Conservation (phyloP, 1,140 invertebrate species). For the Lepidotrigona ventralis region DNA sequence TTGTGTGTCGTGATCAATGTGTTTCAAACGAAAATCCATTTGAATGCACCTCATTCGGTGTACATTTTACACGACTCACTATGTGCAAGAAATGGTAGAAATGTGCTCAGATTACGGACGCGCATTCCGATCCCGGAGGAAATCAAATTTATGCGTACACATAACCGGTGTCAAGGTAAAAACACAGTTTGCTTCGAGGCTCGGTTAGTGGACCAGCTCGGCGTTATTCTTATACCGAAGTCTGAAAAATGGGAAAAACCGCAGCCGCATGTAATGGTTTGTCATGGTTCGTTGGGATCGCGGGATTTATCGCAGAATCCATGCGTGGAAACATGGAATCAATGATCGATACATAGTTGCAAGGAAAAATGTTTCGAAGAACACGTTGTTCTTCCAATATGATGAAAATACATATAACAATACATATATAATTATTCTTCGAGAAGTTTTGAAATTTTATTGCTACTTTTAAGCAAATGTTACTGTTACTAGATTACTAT, state of each 20-base stretch:
- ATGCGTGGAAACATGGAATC: constrained; percentile 10
- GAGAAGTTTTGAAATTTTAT: too few relatives aligned
- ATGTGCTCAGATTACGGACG: background rate
- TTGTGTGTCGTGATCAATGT: background rate
- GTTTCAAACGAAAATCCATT: background rate
- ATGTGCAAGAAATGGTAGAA: background rate
- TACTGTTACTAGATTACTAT: too few relatives aligned
- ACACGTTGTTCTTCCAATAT: too few relatives aligned
- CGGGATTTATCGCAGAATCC: constrained; percentile 2
- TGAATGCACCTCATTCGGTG: background rate
- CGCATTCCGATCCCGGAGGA: background rate
- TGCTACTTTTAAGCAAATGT: too few relatives aligned
- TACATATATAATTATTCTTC: too few relatives aligned
- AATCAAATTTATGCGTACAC: background rate
- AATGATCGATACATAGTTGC: background rate
- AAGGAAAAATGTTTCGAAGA: background rate
- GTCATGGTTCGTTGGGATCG: constrained; percentile 19
- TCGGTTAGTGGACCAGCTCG: background rate
- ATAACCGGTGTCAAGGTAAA: background rate
- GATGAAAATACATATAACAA: too few relatives aligned
- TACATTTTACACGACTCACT: background rate
- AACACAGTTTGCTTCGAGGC: background rate
- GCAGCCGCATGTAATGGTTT: background rate
- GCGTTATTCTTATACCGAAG: background rate
- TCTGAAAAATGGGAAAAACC: background rate